Base-by-base conservation (phyloP, 2,888 invertebrate genomes). In the Drosophila quinaria region DNA sequence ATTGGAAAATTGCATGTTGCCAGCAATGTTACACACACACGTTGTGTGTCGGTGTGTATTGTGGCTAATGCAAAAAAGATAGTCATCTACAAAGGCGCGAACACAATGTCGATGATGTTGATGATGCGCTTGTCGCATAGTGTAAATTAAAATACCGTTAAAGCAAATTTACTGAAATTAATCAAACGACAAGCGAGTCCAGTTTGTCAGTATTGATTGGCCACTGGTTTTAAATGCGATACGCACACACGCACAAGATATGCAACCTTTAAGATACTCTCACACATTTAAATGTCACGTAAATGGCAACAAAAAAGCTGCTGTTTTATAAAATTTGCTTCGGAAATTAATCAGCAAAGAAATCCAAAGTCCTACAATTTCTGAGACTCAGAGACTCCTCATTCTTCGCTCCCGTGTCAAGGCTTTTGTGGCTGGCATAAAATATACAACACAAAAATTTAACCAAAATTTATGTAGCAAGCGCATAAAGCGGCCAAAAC, bases 1-100 rank as follows among this genome's bases (percentile, higher is more conserved):
- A 83, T 86, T 83, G 83, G 64, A 80, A 80, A 88, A 83, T 83
- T 83, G 72, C 88, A 88, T 88, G 88, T 77, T 41, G 60, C 54
- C 50, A 33, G 73, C 76, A 64, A 44, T 72, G 65, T 81, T 55
- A 56, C 68, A 42, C 60, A 54, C 79, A 78, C 69, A 61, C 75
- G 64, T 42, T 15, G 15, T 46, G 55, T 55, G 50, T 42, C 46
- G 51, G 51, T 59, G 56, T 62, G 50, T 42, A 17, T 50, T 42
- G 51, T 41, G 55, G 65, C 69, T 72, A 68, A 67, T 67, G 61
- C 51, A 63, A 62, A 67, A 72, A 80, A 59, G 69, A 73, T 63
- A 73, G 61, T 59, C 56, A 75, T 68, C 80, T 54, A 84, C 84
- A 84, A 67, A 75, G 89, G 87, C 78, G 89, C 76, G 78, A 84